phyloP scores from a whole-genome alignment of 1,140 invertebrate species.

The Phortica variegata region DNA sequence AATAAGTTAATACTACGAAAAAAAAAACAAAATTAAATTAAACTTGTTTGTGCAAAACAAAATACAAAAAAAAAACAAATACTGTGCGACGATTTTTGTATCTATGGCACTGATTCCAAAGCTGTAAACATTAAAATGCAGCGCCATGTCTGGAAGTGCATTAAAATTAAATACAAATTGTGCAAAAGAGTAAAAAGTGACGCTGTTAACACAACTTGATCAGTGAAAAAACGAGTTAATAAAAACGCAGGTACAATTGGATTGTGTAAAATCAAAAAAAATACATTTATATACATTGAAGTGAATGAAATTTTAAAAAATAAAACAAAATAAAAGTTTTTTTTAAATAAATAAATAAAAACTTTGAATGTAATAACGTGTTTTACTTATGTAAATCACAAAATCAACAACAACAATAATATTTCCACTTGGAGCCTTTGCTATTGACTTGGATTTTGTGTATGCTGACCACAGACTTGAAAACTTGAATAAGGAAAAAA shows the following conservation, averaged over 20 bases:
- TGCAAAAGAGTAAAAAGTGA: constrained; percentile 49
- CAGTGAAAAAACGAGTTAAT: not conserved
- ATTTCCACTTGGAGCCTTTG: no score
- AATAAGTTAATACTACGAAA: constrained; percentile 3
- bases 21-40: constrained; percentile 4
- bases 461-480: no score
- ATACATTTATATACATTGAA: constrained; percentile 5
- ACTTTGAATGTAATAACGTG: constrained; percentile 19
- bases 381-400: no score
- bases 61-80: constrained; percentile 6
- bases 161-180: constrained; percentile 53
- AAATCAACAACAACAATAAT: no score
- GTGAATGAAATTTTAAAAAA: constrained; percentile 5
- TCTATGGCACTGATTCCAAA: constrained; percentile 37
- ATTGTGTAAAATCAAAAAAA: constrained; percentile 5
- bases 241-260: no score
- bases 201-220: constrained; percentile 46
- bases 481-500: no score
- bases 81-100: no score
- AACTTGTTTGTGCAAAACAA: constrained; percentile 5
- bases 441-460: no score
- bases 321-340: constrained; percentile 21
- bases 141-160: constrained; percentile 52
- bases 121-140: constrained; percentile 47
- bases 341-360: constrained; percentile 9